Evolutionary conservation across 1,140 invertebrate genomes (phyloP).

Genomic region (Mizuhopecten yessoensis): DNA sequence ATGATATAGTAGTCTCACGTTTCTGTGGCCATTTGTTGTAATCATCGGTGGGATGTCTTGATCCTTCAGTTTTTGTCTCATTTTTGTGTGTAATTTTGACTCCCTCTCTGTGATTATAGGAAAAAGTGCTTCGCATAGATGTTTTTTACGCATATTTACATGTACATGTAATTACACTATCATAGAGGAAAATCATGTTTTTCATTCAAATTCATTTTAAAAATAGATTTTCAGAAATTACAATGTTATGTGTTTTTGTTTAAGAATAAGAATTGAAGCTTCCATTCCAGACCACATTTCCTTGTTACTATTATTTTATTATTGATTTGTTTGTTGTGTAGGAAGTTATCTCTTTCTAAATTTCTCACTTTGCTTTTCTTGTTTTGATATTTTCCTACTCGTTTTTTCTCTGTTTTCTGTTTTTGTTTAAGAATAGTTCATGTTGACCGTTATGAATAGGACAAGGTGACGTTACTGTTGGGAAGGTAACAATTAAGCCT

Average conservation of each 20-base stretch:
- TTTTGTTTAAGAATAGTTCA: too few species aligned
- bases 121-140: neutral
- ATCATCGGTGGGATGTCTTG: neutral
- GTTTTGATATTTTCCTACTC: neutral
- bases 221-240: neutral
- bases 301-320: conserved; percentile 29
- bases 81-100: neutral
- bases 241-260: neutral
- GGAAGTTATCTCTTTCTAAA: neutral
- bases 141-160: neutral
- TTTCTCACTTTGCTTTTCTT: neutral
- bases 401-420: too few species aligned
- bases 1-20: neutral
- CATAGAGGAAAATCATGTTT: neutral
- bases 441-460: neutral
- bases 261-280: neutral
- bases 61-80: neutral
- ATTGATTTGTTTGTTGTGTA: neutral
- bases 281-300: neutral
- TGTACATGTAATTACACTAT: neutral
- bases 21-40: neutral
- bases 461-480: too few species aligned
- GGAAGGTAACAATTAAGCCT: too few species aligned
- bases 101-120: too few species aligned
- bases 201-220: neutral